Evolutionary conservation across 1,140 invertebrate species (phyloP), one percentile per base, ranked within the genome.

Genomic region (Camponotus floridanus): DNA sequence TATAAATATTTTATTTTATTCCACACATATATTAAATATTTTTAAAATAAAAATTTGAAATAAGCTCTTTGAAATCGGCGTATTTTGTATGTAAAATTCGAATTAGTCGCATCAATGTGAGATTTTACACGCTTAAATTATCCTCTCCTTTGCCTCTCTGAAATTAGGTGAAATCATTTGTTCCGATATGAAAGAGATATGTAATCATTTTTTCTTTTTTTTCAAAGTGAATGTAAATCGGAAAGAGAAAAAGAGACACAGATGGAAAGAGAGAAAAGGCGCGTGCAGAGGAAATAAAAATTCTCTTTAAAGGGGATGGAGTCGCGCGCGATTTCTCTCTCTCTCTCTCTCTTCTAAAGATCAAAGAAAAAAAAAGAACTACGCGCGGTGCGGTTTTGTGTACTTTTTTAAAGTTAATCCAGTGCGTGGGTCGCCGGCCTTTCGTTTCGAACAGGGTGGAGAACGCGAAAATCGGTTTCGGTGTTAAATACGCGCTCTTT

Each of bases 341-440:
- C 48, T 21, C n/a, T 64, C 76, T 70, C 76, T 68, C 45, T 80
- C 67, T 57, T 48, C 61, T 67, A 13, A 79, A 80, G 65, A 80
- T 80, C 48, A 80, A 80, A 80, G 78, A 80, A 80, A 80, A 80
- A 68, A 80, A 57, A 80, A 48, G n/a, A 67, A 39, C n/a, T 42
- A 5, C 18, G 45, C 64, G 64, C 76, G 33, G 45, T 64, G 65
- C 65, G 78, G 78, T 80, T 80, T 80, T 80, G 78, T 80, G 65
- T 80, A 80, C 78, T 80, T 80, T 26, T 71, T 80, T 80, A 80
- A 80, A 80, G 78, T 80, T 80, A 80, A 80, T 80, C 65, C 36
- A 80, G 78, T 80, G 48, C 61, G 59, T 71, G 78, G 78, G 78
- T 80, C 78, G 65, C 78, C 36, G 78, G 65, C 36, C 78, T 80